Evolutionary conservation across 2,113 vertebrate genomes (phyloP), one percentile per base, ranked within the genome.

Genomic region (Aphelocoma coerulescens): DNA sequence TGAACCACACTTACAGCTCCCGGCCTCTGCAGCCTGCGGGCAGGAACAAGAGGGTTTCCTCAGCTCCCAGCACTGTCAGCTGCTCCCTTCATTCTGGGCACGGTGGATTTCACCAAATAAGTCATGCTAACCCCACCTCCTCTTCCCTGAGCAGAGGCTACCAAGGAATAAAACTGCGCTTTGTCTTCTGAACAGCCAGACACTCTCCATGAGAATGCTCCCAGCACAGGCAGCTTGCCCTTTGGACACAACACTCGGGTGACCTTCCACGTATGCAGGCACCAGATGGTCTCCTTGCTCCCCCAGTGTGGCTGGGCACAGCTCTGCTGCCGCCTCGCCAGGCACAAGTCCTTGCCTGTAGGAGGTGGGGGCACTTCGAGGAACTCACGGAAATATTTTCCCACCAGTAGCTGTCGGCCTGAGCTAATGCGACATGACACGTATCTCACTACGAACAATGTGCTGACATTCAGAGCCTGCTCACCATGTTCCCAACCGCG

Each of bases 401-500:
- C 94, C 93, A 96, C 93, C 16, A 3, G 95, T 94, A 74, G 91
- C 94, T 88, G 85, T 39, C 39, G 59, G 91, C 41, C 93, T 91
- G 94, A 96, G 93, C 94, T 94, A 95, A 95, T 95, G 93, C 55
- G n/a, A 95, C 67, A 88, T 89, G 95, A 97, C 95, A 93, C 58
- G 12, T 8, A 82, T 57, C 95, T 88, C 67, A 3, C 90, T 11
- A 7, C 0, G 78, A 90, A 93, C 96, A 96, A 88, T 52, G 90
- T 23, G 2, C 88, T 88, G 95, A 96, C 93, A 88, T 90, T 91
- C 94, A 94, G 85, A 88, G 95, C 94, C 93, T 66, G 76, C 85
- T 94, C 61, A 14, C 94, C 92, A 26, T 22, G 82, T 48, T 88
- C 88, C 93, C 67, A 20, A 30, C 69, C 3, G 0, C 4, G 4